Evolutionary conservation across 2,113 vertebrate genomes (phyloP).

Genomic region (Engraulis encrasicolus): DNA sequence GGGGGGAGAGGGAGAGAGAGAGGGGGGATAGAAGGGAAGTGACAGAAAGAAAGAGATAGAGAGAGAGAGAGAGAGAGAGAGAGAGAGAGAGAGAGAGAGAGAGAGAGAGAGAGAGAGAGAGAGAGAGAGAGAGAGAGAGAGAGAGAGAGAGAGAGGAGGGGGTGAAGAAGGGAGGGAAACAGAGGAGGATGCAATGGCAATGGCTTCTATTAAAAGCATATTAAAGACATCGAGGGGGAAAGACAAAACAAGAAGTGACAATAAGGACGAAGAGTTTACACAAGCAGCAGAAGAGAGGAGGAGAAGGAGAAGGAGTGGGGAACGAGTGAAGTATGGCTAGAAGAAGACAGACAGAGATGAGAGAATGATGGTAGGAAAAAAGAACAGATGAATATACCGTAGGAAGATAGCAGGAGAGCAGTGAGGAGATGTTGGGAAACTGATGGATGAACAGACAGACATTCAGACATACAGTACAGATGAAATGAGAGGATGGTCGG

Average conservation of each 20-base stretch:
- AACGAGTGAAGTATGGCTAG: too few relatives aligned
- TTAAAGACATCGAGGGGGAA: slow-evolving; percentile 7
- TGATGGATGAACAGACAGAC: too few relatives aligned
- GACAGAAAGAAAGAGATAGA: too few relatives aligned
- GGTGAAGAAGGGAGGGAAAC: neutral
- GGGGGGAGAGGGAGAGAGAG: neutral
- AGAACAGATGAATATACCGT: neutral
- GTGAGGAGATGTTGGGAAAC: neutral
- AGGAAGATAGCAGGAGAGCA: neutral
- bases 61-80: neutral
- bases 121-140: slow-evolving; percentile 21
- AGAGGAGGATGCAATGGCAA: slow-evolving; percentile 29
- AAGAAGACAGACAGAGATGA: neutral
- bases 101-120: neutral
- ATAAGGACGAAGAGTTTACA: neutral
- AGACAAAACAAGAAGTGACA: slow-evolving; percentile 19
- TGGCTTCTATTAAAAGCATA: slow-evolving; percentile 11
- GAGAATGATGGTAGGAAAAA: too few relatives aligned
- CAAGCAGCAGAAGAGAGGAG: neutral
- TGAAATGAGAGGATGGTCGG: too few relatives aligned
- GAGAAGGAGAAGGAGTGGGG: neutral
- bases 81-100: neutral
- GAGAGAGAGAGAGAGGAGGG: neutral
- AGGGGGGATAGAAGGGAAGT: too few relatives aligned
- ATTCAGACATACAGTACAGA: too few relatives aligned